Evolutionary conservation across 2,797 vertebrate genomes (phyloP), one percentile per base, ranked within the genome.

Genomic region (Lacerta viridis): DNA sequence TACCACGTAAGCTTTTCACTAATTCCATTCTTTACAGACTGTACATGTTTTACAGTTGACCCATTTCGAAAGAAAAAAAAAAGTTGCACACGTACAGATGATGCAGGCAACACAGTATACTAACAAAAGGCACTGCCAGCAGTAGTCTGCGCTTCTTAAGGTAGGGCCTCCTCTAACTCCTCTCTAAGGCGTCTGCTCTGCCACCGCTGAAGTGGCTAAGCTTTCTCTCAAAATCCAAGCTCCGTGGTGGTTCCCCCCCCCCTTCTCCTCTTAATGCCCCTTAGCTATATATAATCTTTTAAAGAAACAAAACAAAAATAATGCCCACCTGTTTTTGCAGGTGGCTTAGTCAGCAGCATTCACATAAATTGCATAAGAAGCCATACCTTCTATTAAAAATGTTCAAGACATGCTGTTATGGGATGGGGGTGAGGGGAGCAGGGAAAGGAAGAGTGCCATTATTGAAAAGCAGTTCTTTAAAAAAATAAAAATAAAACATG

Each of bases 51-150:
- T 94, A 94, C 93, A 95, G 87, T 29, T 87, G 91, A 93, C 94
- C 66, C 17, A 85, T 68, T 92, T 39, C 20, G 82, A 86, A 83
- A 69, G 71, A 89, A 91, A 87, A 92, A 94, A 94, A 94, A 72
- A 80, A 90, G 92, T 66, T 89, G 92, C 87, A 94, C 27, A 0
- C 20, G 7, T 87, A 71, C 87, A 83, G 83, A 91, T 64, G 61
- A 64, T 41, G 7, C 39, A 92, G 93, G 92, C 92, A 39, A 92
- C 91, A 94, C 92, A 85, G 89, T 3, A 74, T 68, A 78, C 81
- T 75, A 94, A 92, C 92, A 94, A 97, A 97, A 97, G 97, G 97
- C 96, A 97, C 97, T 96, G 92, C 96, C 94, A 93, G 91, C 96
- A 91, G 95, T 83, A 83, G 85, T 50, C n/a, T 93, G 96, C 90